Conservation (phyloP, 2,888 invertebrate species). For the Arctia plantaginis region DNA sequence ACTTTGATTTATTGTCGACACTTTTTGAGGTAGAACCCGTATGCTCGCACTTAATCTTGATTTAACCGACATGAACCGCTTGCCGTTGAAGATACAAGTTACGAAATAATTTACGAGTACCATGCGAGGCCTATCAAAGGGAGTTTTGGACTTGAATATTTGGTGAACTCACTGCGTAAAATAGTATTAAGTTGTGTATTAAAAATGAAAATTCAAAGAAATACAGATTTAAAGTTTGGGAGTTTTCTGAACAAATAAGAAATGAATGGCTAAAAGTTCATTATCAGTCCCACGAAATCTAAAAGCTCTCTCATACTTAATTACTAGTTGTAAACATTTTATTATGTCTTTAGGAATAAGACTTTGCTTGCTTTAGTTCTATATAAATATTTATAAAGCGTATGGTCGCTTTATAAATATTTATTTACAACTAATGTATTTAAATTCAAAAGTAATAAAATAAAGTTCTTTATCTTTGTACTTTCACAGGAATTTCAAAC, state of each 20-base stretch:
- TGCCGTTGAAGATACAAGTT: slow-evolving; percentile 71
- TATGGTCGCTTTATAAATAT: not conserved
- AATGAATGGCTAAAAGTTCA: not conserved
- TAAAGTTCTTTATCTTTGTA: not conserved
- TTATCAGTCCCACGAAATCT: not conserved
- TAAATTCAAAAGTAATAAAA: not conserved
- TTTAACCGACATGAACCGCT: slow-evolving; percentile 76
- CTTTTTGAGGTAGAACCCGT: slow-evolving; percentile 78
- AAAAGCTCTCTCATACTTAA: not conserved
- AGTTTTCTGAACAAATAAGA: not conserved
- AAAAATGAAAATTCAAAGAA: not conserved
- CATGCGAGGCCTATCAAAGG: slow-evolving; percentile 58
- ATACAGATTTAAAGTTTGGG: not conserved
- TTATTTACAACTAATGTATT: not conserved
- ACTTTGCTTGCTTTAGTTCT: not conserved
- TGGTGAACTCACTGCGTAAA: slow-evolving; percentile 10
- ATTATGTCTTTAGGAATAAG: not conserved
- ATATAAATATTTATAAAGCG: too few relatives aligned
- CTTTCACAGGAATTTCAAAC: not conserved
- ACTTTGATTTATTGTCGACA: slow-evolving; percentile 79
- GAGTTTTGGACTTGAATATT: slow-evolving; percentile 30
- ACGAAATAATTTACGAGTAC: slow-evolving; percentile 73
- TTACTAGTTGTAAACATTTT: not conserved
- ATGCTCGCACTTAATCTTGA: slow-evolving; percentile 80
- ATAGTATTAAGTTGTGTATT: not conserved